phyloP scores from a whole-genome alignment of 2,888 invertebrate genomes.

The Odontocolon sp. region DNA sequence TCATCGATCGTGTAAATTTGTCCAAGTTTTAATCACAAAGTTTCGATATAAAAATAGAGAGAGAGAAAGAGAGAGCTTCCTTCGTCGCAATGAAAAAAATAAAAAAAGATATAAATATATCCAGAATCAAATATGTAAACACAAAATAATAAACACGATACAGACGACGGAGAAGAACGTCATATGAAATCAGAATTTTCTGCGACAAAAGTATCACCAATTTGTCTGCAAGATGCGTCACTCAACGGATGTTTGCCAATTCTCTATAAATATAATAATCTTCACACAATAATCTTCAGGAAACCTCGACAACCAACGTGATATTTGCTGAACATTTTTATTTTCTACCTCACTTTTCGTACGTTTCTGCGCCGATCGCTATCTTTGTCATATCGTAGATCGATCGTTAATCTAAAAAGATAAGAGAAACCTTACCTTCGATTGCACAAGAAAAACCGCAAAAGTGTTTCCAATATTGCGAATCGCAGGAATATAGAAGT shows the following conservation, averaged over 20 bases:
- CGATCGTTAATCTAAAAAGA: constrained; percentile 17
- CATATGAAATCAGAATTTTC: neutral
- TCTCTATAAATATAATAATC: constrained; percentile 32
- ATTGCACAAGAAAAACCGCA: neutral
- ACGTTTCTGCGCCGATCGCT: neutral
- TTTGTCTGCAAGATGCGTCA: neutral
- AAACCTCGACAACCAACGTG: constrained; percentile 3
- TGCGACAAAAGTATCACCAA: neutral
- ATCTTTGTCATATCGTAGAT: constrained; percentile 17
- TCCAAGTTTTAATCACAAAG: too few relatives aligned
- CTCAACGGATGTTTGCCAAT: constrained; percentile 33
- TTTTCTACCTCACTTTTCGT: neutral
- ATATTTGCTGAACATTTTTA: constrained; percentile 1
- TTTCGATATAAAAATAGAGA: too few relatives aligned
- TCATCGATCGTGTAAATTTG: too few relatives aligned
- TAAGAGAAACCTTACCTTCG: constrained; percentile 4
- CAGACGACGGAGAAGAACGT: neutral
- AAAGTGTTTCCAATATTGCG: neutral
- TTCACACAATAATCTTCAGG: too few relatives aligned
- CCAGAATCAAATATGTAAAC: neutral
- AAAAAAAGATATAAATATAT: neutral
- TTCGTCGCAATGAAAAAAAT: neutral
- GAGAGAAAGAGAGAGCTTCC: neutral
- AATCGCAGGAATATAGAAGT: neutral
- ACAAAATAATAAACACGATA: neutral